Conservation (phyloP, 2,797 vertebrate genomes). For the Mus spretus region DNA sequence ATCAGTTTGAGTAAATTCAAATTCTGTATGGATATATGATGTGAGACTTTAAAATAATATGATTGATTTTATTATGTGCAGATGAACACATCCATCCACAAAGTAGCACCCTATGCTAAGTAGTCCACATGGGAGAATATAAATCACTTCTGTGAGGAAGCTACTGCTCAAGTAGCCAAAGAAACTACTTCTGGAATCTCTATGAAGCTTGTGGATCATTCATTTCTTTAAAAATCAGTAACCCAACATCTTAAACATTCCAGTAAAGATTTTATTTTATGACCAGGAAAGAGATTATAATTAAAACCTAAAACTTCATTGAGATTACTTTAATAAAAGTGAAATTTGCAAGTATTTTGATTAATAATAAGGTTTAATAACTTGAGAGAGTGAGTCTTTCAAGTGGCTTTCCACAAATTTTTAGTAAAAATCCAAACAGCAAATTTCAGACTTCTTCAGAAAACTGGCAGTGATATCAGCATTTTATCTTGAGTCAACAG, state of each 20-base stretch:
- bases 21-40: slow-evolving; percentile 35
- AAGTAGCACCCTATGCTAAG: slow-evolving; percentile 34
- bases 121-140: slow-evolving; percentile 22
- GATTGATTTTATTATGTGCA: slow-evolving; percentile 61
- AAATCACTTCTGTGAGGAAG: slow-evolving; percentile 43
- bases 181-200: background rate
- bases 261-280: slow-evolving; percentile 31
- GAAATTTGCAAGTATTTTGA: slow-evolving; percentile 1
- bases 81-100: slow-evolving; percentile 33
- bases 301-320: background rate
- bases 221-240: slow-evolving; percentile 29
- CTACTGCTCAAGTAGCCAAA: slow-evolving; percentile 40
- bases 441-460: slow-evolving; percentile 11
- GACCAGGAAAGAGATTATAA: background rate
- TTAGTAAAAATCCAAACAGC: slow-evolving; percentile 36
- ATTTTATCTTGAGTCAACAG: background rate
- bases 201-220: background rate
- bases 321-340: slow-evolving; percentile 28
- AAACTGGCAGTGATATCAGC: background rate
- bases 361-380: slow-evolving; percentile 1
- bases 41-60: slow-evolving; percentile 32
- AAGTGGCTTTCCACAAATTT: background rate
- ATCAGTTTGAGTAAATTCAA: slow-evolving; percentile 63
- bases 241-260: background rate
- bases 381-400: background rate